These are phyloP conservation scores for Drosophila helvetica DNA, from an alignment of 2,888 invertebrate genomes.

Conservation along the genomic window DNA sequence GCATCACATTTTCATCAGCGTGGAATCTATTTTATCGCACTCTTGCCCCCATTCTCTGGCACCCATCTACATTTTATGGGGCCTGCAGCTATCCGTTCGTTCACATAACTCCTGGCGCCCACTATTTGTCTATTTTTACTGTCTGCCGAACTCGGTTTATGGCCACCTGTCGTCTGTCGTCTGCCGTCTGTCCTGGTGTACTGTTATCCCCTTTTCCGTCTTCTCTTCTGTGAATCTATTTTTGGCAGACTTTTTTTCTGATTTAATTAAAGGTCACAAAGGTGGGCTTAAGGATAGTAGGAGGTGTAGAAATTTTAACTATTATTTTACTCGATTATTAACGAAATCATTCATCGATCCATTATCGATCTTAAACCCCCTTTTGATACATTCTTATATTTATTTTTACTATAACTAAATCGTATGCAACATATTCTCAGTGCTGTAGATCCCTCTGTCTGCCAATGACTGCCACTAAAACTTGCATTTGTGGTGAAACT, in stretches of 20 bases:
- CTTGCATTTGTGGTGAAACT: background rate
- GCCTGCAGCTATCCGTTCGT: conserved; percentile 48
- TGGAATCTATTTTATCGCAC: conserved; percentile 34
- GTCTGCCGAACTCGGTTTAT: conserved; percentile 36
- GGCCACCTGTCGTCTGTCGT: conserved; percentile 17
- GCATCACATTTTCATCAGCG: conserved; percentile 38
- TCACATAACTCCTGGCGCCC: conserved; percentile 50
- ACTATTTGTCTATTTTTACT: conserved; percentile 53
- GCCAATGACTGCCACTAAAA: background rate
- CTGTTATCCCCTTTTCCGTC: background rate
- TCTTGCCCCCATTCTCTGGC: conserved; percentile 1
- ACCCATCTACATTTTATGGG: conserved; percentile 52
- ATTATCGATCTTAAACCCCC: too few relatives aligned
- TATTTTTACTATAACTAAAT: too few relatives aligned
- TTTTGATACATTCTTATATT: too few relatives aligned
- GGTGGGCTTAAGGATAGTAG: background rate
- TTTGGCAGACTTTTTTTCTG: conserved; percentile 9
- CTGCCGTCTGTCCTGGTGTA: background rate
- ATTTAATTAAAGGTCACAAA: conserved; percentile 24
- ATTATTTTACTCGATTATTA: too few relatives aligned
- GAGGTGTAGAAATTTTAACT: background rate
- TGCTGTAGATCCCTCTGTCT: background rate
- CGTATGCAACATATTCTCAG: too few relatives aligned
- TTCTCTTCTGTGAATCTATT: conserved; percentile 11
- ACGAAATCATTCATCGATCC: too few relatives aligned